Conservation (phyloP, 1,140 invertebrate species). For the Scylla paramamosain region DNA sequence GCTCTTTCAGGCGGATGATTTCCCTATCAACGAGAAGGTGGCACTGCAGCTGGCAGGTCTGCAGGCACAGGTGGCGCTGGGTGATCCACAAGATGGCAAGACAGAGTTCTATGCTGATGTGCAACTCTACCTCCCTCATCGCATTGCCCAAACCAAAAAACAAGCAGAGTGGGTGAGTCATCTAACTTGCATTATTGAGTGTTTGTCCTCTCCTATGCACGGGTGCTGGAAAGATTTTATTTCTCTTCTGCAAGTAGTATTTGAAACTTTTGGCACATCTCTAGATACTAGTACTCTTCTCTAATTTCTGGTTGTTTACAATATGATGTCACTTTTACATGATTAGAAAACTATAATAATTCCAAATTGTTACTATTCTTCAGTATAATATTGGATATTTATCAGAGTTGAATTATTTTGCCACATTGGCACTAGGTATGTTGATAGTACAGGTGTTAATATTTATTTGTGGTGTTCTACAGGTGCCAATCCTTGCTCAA, state of each 20-base stretch:
- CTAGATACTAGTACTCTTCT: too few species aligned
- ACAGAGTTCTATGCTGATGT: conserved; percentile 90
- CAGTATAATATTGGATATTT: too few species aligned
- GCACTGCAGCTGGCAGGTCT: conserved; percentile 95
- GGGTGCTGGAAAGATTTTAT: background rate
- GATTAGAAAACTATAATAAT: too few species aligned
- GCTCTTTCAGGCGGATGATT: conserved; percentile 91
- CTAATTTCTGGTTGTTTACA: too few species aligned
- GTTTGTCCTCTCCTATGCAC: too few species aligned
- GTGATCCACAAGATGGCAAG: conserved; percentile 88
- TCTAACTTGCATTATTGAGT: background rate
- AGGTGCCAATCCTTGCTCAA: conserved; percentile 90
- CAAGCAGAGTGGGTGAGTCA: conserved; percentile 86
- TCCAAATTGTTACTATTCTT: too few species aligned
- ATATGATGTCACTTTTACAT: too few species aligned
- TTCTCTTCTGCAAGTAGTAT: too few species aligned
- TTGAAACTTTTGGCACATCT: too few species aligned
- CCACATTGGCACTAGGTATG: too few species aligned
- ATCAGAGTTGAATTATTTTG: too few species aligned
- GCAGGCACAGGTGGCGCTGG: conserved; percentile 95
- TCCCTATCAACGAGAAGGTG: conserved; percentile 96
- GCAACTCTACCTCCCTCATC: conserved; percentile 88
- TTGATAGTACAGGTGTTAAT: too few species aligned
- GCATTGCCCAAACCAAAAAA: conserved; percentile 87
- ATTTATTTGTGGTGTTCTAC: background rate